These are phyloP conservation scores for Lophius americanus DNA, from an alignment of 2,797 vertebrate genomes.

Conservation along the genomic window DNA sequence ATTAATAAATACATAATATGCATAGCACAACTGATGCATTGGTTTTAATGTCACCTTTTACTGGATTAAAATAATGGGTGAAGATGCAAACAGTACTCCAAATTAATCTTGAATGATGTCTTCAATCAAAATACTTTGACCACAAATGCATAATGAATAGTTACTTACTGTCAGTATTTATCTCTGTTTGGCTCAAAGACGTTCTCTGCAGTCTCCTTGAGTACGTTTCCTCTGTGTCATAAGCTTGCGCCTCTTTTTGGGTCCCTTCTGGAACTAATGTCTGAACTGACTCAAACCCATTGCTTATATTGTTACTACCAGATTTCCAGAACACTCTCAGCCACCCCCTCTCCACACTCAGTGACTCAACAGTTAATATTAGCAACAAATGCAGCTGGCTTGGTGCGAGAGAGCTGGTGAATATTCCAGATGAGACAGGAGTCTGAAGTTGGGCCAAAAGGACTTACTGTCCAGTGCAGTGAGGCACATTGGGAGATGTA, in stretches of 20 bases:
- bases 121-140: neutral
- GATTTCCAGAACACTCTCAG: slow-evolving; percentile 68
- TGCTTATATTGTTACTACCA: slow-evolving; percentile 59
- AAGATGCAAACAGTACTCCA: neutral
- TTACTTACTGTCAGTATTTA: slow-evolving; percentile 55
- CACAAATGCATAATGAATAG: neutral
- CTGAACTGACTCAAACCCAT: slow-evolving; percentile 19
- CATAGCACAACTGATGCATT: slow-evolving; percentile 1
- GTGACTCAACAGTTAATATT: slow-evolving; percentile 72
- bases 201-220: slow-evolving; percentile 25
- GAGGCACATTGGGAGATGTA: too few relatives aligned
- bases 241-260: slow-evolving; percentile 21
- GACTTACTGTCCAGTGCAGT: slow-evolving; percentile 15
- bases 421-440: slow-evolving; percentile 64
- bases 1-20: neutral
- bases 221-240: slow-evolving; percentile 12
- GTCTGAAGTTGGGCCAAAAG: slow-evolving; percentile 28
- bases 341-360: slow-evolving; percentile 15
- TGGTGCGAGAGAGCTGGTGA: slow-evolving; percentile 40
- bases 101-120: neutral
- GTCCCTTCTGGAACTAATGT: slow-evolving; percentile 44
- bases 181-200: slow-evolving; percentile 21
- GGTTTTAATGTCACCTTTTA: neutral
- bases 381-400: slow-evolving; percentile 54
- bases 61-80: neutral